Percentiles rank a stretch among this genome's conserved stretches.
These are phyloP conservation scores for Polypterus senegalus DNA, from an alignment of 2,113 vertebrate species.

Conservation along the genomic window DNA sequence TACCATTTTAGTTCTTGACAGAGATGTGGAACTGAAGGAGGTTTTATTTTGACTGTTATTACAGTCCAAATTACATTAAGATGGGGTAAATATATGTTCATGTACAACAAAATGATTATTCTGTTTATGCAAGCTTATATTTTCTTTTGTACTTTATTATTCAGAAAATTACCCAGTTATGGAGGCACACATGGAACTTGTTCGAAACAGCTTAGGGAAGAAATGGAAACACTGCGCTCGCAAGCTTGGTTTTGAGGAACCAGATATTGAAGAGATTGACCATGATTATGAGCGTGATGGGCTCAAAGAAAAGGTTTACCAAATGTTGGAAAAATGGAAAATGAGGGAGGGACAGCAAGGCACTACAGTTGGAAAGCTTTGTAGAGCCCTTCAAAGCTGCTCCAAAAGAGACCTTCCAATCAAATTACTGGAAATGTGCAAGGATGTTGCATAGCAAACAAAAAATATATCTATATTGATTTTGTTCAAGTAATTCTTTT, in stretches of 20 bases:
- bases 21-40: too few species aligned
- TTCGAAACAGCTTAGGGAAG: constrained; percentile 62
- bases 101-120: too few species aligned
- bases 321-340: constrained; percentile 75
- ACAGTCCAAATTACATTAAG: too few species aligned
- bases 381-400: constrained; percentile 47
- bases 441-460: constrained; percentile 9
- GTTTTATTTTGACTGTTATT: not conserved
- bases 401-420: constrained; percentile 50
- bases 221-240: constrained; percentile 78
- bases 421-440: constrained; percentile 24
- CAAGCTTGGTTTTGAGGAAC: constrained; percentile 53
- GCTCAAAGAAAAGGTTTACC: constrained; percentile 79
- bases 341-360: constrained; percentile 74
- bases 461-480: too few species aligned
- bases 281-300: constrained; percentile 74
- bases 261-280: constrained; percentile 79
- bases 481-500: too few species aligned
- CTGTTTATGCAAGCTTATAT: not conserved
- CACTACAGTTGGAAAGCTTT: constrained; percentile 72
- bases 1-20: too few species aligned
- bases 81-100: too few species aligned
- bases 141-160: constrained; percentile 6
- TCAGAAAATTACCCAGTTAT: constrained; percentile 42
- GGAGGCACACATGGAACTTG: constrained; percentile 60